Evolutionary conservation across 2,797 vertebrate species (phyloP), one percentile per base, ranked within the genome.

Genomic region (Tragopan temminckii): DNA sequence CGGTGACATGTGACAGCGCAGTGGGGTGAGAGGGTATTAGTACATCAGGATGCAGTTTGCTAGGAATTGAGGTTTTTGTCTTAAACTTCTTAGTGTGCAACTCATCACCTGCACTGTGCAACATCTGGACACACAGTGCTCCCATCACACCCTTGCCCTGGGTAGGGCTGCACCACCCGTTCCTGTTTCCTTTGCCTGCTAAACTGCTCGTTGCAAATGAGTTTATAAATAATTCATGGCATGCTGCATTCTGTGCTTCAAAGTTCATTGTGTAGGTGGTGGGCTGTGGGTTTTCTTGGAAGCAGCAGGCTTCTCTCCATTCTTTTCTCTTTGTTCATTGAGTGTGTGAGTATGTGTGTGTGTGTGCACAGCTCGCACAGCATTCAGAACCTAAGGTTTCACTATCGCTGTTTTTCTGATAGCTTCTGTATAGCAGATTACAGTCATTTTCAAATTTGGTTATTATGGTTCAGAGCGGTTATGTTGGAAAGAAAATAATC

Each of bases 141-240:
- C 2, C 2, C 53, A 63, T 89, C 81, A 85, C 88, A 86, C 71
- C 1, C 0, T 80, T 78, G 84, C 88, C 82, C 78, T 91, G 46
- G 85, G 88, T 85, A 79, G 71, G 70, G 88, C 68, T 68, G 61
- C 0, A 5, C 70, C 74, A 75, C 83, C 91, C 62, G 71, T 87
- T 90, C 82, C 23, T 53, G 76, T 94, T 94, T 58, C 92, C 81
- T 93, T 92, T 92, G 88, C 75, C 90, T 95, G 75, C 84, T 93
- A 95, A 95, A 87, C 72, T 53, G 75, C 85, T 96, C 91, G 23
- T 19, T 93, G 91, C 74, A 94, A 91, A 96, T 95, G 83, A 95
- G 93, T 59, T 90, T 81, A 94, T 95, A 95, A 93, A 96, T 95
- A 95, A 95, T 96, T 93, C 92, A 96, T 90, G 7, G 88, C 18